These are phyloP conservation scores for Brachionus manjavacas DNA, from an alignment of 1,140 invertebrate species.

Conservation along the genomic window DNA sequence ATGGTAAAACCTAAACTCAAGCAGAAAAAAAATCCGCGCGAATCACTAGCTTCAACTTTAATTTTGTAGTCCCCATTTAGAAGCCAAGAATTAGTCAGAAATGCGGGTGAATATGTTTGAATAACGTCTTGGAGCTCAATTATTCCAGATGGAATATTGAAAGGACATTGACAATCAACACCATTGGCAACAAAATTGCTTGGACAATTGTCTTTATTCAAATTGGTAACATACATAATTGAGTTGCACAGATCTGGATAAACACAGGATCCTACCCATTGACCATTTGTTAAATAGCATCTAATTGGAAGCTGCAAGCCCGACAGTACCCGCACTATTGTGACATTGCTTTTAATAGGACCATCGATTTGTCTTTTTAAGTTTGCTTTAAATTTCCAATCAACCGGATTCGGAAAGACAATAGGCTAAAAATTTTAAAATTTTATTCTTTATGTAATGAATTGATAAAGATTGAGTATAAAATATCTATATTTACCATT, in stretches of 20 bases:
- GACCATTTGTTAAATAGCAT: slow-evolving; percentile 26
- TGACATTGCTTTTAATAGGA: slow-evolving; percentile 10
- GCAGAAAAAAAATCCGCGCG: slow-evolving; percentile 6
- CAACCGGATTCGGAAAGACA: slow-evolving; percentile 5
- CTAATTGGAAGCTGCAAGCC: neutral
- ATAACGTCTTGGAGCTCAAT: neutral
- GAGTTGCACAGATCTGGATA: slow-evolving; percentile 29
- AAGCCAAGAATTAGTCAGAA: slow-evolving; percentile 32
- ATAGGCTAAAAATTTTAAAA: too few species aligned
- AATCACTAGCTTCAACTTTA: neutral
- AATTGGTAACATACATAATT: slow-evolving; percentile 30
- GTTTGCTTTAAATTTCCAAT: slow-evolving; percentile 33
- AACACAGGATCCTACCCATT: slow-evolving; percentile 34
- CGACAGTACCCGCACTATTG: neutral
- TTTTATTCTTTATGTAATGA: too few species aligned
- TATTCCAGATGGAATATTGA: neutral
- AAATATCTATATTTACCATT: neutral
- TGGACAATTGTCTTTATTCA: slow-evolving; percentile 31
- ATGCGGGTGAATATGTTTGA: slow-evolving; percentile 37
- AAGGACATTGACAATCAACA: slow-evolving; percentile 34
- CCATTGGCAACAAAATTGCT: neutral
- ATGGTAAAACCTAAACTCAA: slow-evolving; percentile 30
- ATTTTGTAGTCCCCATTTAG: slow-evolving; percentile 31
- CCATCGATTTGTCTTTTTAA: slow-evolving; percentile 38
- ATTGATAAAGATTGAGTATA: too few species aligned